Evolutionary conservation across 2,113 vertebrate species (phyloP), one percentile per base, ranked within the genome.

Genomic region (Sterna hirundo): DNA sequence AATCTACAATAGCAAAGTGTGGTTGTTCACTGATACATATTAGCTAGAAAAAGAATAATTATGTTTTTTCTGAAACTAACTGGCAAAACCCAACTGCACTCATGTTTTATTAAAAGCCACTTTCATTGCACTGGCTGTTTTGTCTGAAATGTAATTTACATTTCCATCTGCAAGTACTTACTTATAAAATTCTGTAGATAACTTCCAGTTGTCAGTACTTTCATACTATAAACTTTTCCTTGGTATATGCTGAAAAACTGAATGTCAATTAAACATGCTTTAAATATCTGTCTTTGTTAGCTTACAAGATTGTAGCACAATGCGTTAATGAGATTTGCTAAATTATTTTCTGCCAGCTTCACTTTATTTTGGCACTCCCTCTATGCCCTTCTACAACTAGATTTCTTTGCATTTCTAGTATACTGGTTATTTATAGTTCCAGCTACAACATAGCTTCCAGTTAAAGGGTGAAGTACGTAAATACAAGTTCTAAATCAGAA

Each of bases 21-120:
- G 6, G 47, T 94, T 95, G 25, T 96, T 96, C 93, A 91, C 44
- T 90, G 83, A 93, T 85, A 75, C 95, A 62, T 93, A 96, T 97
- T 94, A 96, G 72, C 96, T 97, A 83, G 86, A 94, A 97, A 96
- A 96, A 96, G 88, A 96, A 95, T 94, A 96, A 97, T 97, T 97
- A 90, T 86, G 60, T 51, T 89, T 96, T 95, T 97, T 94, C 93
- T 94, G 86, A 96, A 98, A 93, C 92, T 95, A 98, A 97, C 95
- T 96, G 94, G 97, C 94, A 97, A 98, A 96, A 97, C 32, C 65
- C 93, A 97, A 97, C 93, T 92, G 86, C 92, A 55, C 90, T 98
- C 97, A 96, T 97, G 97, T 97, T 98, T 98, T 98, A 98, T 98
- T 98, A 97, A 98, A 98, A 97, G 81, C 95, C 94, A 97, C 93